A percentile compares a stretch with the other conserved stretches of the same genome.
These are phyloP conservation scores for Bombus pyrosoma DNA, from an alignment of 1,140 invertebrate genomes.

Conservation along the genomic window DNA sequence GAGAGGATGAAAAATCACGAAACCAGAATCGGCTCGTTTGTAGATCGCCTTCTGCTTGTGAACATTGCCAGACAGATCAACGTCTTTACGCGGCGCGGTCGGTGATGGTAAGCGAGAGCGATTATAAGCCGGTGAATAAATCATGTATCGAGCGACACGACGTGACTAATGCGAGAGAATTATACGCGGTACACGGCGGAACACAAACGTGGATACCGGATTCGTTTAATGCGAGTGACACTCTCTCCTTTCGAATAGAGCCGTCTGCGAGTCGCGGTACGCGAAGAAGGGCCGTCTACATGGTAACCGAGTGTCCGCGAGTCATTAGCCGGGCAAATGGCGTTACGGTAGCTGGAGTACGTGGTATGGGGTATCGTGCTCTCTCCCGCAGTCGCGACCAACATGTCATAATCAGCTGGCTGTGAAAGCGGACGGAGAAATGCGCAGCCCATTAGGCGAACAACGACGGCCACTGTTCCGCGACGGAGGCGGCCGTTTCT, in stretches of 20 bases:
- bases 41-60: not conserved
- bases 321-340: conserved; percentile 81
- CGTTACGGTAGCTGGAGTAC: conserved; percentile 79
- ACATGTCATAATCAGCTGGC: conserved; percentile 82
- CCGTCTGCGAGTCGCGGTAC: conserved; percentile 18
- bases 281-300: conserved; percentile 17
- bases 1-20: not conserved
- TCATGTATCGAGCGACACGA: conserved; percentile 8
- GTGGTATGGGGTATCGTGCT: conserved; percentile 70
- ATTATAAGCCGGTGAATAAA: not conserved
- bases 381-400: conserved; percentile 72
- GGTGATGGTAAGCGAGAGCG: not conserved
- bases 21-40: conserved; percentile 21
- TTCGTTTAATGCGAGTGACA: conserved; percentile 5
- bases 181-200: not conserved
- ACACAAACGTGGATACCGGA: not conserved
- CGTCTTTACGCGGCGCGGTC: not conserved
- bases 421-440: conserved; percentile 80
- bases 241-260: conserved; percentile 42
- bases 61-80: not conserved
- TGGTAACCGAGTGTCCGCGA: conserved; percentile 76
- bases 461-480: conserved; percentile 77
- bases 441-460: conserved; percentile 80
- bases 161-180: conserved; percentile 14
- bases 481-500: conserved; percentile 64